A percentile compares a stretch with the other conserved stretches of the same genome.
phyloP scores from a whole-genome alignment of 2,888 invertebrate species.

The Thecocarcelia acutangulata region DNA sequence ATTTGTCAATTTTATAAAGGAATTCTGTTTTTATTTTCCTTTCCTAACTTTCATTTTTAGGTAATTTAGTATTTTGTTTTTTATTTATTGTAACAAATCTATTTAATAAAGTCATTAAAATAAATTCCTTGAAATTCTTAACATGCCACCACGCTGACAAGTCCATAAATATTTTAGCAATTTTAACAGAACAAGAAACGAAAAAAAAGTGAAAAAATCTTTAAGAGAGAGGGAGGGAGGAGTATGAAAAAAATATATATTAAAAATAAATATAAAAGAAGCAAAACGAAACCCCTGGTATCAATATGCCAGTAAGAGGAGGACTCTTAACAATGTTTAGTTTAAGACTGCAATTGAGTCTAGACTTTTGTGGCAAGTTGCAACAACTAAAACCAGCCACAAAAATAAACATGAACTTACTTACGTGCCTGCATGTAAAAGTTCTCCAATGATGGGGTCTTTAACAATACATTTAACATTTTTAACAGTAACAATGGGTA shows the following conservation, averaged over 20 bases:
- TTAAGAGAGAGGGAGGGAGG: conserved; percentile 5
- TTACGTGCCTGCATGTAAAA: conserved; percentile 11
- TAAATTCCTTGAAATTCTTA: conserved; percentile 61
- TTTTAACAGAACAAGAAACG: background rate
- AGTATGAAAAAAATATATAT: conserved; percentile 8
- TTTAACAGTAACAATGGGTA: conserved; percentile 9
- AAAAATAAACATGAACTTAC: background rate
- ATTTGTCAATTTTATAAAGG: too few species aligned
- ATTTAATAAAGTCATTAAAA: conserved; percentile 67
- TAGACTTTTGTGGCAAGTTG: conserved; percentile 45
- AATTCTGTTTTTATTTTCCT: background rate
- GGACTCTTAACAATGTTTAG: conserved; percentile 40
- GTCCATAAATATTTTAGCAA: conserved; percentile 60
- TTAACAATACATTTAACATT: conserved; percentile 49
- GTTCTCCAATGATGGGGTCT: conserved; percentile 6
- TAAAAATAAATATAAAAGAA: background rate
- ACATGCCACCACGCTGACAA: conserved; percentile 57
- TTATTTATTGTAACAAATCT: conserved; percentile 40
- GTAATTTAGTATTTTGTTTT: too few species aligned
- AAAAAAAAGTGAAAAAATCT: background rate
- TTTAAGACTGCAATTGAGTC: conserved; percentile 51
- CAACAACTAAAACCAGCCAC: conserved; percentile 3
- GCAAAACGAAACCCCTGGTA: conserved; percentile 44
- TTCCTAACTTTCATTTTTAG: too few species aligned
- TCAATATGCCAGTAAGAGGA: conserved; percentile 50